Base-by-base conservation (phyloP, 2,888 invertebrate genomes). In the Ichneumoninae sp. region DNA sequence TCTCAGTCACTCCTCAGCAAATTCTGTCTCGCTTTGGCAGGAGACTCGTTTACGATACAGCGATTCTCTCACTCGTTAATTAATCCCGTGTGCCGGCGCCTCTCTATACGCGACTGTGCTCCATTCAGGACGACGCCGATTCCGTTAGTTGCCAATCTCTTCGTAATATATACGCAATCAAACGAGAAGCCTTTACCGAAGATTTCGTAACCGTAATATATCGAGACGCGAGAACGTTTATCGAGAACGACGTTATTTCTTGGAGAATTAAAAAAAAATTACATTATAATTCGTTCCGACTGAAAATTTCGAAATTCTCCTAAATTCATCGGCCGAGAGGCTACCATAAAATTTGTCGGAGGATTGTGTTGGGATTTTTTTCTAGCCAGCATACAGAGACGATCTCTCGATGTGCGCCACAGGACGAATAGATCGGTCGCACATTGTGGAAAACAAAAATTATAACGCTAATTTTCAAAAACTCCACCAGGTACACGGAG, bases 81-180 rank as follows among this genome's bases (percentile, higher is more conserved):
- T 75, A 80, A 83, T 83, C 79, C 57, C 65, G 40, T 47, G 76
- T 44, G 50, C 71, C 22, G 74, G 68, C 79, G 54, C 50, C 79
- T 70, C 79, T 70, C 80, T 44, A 30, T 66, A 62, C 30, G 40
- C 36, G 19, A 47, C 57, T 52, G 54, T 30, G 26, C 40, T 66
- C 44, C 54, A 75, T 75, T 79, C 79, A 70, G 70, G 47, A 75
- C 69, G 79, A 65, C 79, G 70, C 69, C 70, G 70, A 79, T 70
- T 83, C 78, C 82, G 82, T 68, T 82, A 82, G 72, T 82, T n/a
- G 50, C 60, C 62, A 65, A 82, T 77, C 70, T 72, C 71, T 16
- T 60, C 69, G 52, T 62, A 69, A 62, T 44, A 62, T 40, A 69
- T 36, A 40, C 26, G 47, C 44, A 69, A 74, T 47, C 74, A 30